A percentile compares a stretch with the other conserved stretches of the same genome.
Evolutionary conservation across 2,888 invertebrate species (phyloP).

Genomic region (Diarsia dahlii): DNA sequence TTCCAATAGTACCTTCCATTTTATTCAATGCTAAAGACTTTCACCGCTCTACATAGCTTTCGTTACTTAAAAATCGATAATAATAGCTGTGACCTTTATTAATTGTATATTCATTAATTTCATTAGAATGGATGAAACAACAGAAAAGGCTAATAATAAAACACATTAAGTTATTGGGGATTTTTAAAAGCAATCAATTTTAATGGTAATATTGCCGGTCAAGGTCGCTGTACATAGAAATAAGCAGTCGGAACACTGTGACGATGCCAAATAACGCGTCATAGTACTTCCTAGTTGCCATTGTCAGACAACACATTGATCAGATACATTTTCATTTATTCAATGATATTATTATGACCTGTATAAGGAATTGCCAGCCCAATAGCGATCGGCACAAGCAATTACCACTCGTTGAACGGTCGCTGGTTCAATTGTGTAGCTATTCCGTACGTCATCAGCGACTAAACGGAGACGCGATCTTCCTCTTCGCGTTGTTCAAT

Average conservation of each 20-base stretch:
- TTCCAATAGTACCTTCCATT: constrained; percentile 25
- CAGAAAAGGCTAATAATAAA: constrained; percentile 25
- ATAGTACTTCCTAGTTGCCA: constrained; percentile 68
- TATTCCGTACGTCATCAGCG: constrained; percentile 75
- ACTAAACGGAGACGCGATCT: constrained; percentile 51
- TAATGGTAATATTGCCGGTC: constrained; percentile 61
- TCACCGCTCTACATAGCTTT: constrained; percentile 6
- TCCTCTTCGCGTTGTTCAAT: constrained; percentile 43
- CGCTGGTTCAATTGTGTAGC: constrained; percentile 84
- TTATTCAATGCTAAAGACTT: constrained; percentile 20
- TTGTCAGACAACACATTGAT: constrained; percentile 63
- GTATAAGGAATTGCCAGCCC: constrained; percentile 76
- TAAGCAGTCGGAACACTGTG: constrained; percentile 56
- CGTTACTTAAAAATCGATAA: constrained; percentile 40
- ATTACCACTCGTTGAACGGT: constrained; percentile 87
- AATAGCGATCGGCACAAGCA: constrained; percentile 83
- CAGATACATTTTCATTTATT: constrained; percentile 69
- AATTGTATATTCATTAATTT: constrained; percentile 32
- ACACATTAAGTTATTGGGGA: constrained; percentile 23
- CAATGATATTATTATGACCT: constrained; percentile 75
- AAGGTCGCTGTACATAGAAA: constrained; percentile 62
- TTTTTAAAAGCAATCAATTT: constrained; percentile 63
- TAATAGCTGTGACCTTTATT: constrained; percentile 41
- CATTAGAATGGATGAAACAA: constrained; percentile 31
- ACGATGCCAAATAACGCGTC: constrained; percentile 66